These are phyloP conservation scores for Pammene fasciana DNA, from an alignment of 2,888 invertebrate genomes.

Conservation along the genomic window DNA sequence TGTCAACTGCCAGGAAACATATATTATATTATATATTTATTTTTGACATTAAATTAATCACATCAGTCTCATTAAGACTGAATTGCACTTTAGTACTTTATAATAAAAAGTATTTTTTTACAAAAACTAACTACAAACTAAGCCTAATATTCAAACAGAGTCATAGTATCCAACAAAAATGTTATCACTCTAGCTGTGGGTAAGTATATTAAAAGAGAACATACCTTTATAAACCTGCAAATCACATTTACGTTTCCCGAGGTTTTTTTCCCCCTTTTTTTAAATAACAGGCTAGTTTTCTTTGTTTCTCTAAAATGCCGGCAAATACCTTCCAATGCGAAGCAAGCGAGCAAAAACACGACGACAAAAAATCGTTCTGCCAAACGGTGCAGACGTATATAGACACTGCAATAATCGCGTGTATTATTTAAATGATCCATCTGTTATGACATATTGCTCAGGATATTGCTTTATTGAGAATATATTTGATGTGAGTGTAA, in stretches of 20 bases:
- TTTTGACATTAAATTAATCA: too few species aligned
- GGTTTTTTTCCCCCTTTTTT: neutral
- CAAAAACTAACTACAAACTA: too few species aligned
- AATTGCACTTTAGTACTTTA: too few species aligned
- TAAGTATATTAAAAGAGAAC: too few species aligned
- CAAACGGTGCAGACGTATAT: neutral
- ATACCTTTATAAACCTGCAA: too few species aligned
- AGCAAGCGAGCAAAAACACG: conserved; percentile 7
- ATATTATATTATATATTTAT: too few species aligned
- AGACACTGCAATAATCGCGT: conserved; percentile 26
- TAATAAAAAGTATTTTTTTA: too few species aligned
- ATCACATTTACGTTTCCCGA: neutral
- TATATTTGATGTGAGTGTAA: neutral
- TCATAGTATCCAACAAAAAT: too few species aligned
- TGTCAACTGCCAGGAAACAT: neutral
- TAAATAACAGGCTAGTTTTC: conserved; percentile 11
- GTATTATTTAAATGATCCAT: conserved; percentile 36
- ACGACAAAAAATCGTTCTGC: conserved; percentile 4
- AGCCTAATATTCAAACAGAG: too few species aligned
- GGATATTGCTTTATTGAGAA: conserved; percentile 56
- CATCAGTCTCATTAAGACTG: too few species aligned
- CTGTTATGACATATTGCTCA: conserved; percentile 51
- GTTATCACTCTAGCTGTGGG: too few species aligned
- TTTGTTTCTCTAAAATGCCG: conserved; percentile 6
- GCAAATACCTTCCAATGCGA: conserved; percentile 23